Evolutionary conservation across 2,797 vertebrate genomes (phyloP).

Genomic region (Oophaga sylvatica): DNA sequence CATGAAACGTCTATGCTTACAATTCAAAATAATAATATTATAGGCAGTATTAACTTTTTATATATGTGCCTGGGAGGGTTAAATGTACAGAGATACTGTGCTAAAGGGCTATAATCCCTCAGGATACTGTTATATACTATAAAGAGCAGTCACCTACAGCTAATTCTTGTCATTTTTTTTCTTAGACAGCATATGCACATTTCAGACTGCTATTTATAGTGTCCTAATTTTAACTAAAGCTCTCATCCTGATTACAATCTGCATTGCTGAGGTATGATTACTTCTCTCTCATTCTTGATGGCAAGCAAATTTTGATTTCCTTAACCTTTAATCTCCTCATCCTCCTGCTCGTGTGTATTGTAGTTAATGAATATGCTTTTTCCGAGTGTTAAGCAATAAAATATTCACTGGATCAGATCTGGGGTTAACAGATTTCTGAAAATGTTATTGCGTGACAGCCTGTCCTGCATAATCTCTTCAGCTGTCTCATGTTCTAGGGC

Average conservation of each 20-base stretch:
- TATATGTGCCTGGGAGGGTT: neutral
- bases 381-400: slow-evolving; percentile 82
- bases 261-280: slow-evolving; percentile 8
- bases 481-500: slow-evolving; percentile 84
- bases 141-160: slow-evolving; percentile 20
- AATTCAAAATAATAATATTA: neutral
- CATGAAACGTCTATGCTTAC: neutral
- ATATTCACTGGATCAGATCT: slow-evolving; percentile 89
- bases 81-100: neutral
- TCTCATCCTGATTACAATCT: slow-evolving; percentile 39
- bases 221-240: slow-evolving; percentile 41
- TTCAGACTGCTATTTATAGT: slow-evolving; percentile 42
- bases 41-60: neutral
- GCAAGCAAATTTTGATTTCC: slow-evolving; percentile 59
- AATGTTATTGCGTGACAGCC: slow-evolving; percentile 91
- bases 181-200: slow-evolving; percentile 16
- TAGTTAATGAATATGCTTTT: slow-evolving; percentile 87
- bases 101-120: neutral
- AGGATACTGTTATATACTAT: slow-evolving; percentile 5
- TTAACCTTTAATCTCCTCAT: slow-evolving; percentile 69
- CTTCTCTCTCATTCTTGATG: slow-evolving; percentile 59
- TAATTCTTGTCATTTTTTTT: slow-evolving; percentile 2
- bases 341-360: slow-evolving; percentile 80
- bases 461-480: slow-evolving; percentile 86
- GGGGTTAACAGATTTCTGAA: slow-evolving; percentile 95